Evolutionary conservation across 1,140 invertebrate genomes (phyloP).

Genomic region (Coelopa frigida): DNA sequence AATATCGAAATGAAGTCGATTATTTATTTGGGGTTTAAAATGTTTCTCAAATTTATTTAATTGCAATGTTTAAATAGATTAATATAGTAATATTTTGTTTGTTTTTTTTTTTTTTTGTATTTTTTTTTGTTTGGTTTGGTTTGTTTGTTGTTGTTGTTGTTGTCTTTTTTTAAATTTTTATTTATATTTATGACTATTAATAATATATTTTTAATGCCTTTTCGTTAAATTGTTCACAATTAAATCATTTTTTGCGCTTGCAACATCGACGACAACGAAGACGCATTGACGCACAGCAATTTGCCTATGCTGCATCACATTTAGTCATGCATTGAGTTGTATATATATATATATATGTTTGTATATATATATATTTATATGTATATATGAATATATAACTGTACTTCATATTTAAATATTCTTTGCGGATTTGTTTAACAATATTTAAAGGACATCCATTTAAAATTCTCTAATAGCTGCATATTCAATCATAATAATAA

Average conservation of each 20-base stretch:
- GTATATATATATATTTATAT: constrained; percentile 4
- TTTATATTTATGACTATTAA: constrained; percentile 2
- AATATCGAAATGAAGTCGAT: too few species aligned
- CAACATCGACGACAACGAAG: not conserved
- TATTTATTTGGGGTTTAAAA: too few species aligned
- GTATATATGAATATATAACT: constrained; percentile 3
- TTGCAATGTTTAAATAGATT: too few species aligned
- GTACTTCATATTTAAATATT: not conserved
- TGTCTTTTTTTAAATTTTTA: not conserved
- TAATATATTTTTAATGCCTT: not conserved
- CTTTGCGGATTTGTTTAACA: not conserved
- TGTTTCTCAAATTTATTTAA: too few species aligned
- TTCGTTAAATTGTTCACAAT: not conserved
- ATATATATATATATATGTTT: constrained; percentile 7
- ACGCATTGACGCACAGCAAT: too few species aligned
- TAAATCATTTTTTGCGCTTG: not conserved
- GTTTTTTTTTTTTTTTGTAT: constrained; percentile 1
- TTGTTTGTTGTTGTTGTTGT: not conserved
- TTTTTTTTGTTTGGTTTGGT: not conserved
- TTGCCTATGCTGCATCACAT: constrained; percentile 6
- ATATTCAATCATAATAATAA: too few species aligned
- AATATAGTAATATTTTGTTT: not conserved
- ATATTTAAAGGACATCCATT: constrained; percentile 8
- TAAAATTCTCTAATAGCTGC: constrained; percentile 7
- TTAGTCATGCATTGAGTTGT: constrained; percentile 8